Evolutionary conservation across 1,140 invertebrate species (phyloP), one percentile per base, ranked within the genome.

Genomic region (Palaemon carinicauda): DNA sequence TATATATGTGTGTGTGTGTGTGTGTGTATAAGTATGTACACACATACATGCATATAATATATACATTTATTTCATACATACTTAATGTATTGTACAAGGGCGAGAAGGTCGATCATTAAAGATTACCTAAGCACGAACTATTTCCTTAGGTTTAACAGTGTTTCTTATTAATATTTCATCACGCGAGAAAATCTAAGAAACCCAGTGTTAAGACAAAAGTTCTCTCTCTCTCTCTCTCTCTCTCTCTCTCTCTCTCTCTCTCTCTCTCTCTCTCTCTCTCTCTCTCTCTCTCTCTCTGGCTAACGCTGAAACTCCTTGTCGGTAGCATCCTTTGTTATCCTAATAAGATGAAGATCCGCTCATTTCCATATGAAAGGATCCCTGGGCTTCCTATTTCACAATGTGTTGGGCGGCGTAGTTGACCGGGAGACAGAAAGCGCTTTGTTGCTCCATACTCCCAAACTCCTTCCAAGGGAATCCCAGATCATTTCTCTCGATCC

Each of bases 321-420:
- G 77, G 84, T 86, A 86, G 84, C 65, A 54, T 86, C 84, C 77
- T 86, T 86, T 86, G 84, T 86, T 86, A 86, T 51, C 78, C 77
- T 86, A 86, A 86, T 86, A 86, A 86, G 84, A 86, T 86, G 84
- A 86, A 71, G 84, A 86, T 86, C 84, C 84, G 65, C 65, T 86
- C 77, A 86, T 86, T 80, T 86, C 80, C 84, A 86, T 86, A 86
- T 86, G 84, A 86, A 86, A 86, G 84, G 78, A 21, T 41, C 60
- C 53, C 84, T 50, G 78, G 69, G 84, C 84, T 86, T 80, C 84
- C 84, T 85, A 86, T 86, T 86, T 86, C 84, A 86, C 84, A 86
- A 86, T 80, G 84, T 80, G 78, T 80, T 86, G 84, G 41, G 84
- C 83, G 56, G 77, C 65, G 77, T 21, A 82, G 50, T 82, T 82